Conservation (phyloP, 2,113 vertebrate genomes). For the Jacana jacana region DNA sequence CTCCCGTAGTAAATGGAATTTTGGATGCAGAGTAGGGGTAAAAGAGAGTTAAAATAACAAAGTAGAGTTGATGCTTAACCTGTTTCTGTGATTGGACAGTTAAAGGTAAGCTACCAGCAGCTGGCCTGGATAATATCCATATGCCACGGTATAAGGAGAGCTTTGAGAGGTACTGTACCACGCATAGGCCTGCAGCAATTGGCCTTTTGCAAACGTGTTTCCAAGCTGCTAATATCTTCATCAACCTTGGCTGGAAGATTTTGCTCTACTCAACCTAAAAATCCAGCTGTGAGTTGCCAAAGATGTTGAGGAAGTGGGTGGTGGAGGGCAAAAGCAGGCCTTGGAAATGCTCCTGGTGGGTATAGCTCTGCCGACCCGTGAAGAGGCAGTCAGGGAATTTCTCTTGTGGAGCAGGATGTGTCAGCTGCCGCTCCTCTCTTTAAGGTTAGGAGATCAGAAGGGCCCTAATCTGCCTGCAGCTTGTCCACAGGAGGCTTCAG, state of each 20-base stretch:
- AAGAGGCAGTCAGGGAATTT: not conserved
- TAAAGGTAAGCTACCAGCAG: not conserved
- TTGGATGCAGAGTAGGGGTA: not conserved
- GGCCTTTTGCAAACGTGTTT: not conserved
- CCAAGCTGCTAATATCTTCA: not conserved
- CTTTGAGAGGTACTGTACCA: not conserved
- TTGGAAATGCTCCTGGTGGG: not conserved
- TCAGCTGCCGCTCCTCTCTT: not conserved
- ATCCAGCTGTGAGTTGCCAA: not conserved
- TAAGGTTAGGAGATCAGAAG: not conserved
- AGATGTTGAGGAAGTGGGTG: not conserved
- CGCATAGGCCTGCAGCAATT: not conserved
- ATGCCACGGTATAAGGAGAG: not conserved
- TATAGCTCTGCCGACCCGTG: not conserved
- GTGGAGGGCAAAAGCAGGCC: not conserved
- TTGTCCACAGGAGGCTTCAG: not conserved
- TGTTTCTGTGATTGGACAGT: not conserved
- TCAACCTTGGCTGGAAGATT: not conserved
- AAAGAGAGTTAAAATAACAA: not conserved
- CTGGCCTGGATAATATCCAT: not conserved
- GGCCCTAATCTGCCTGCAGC: not conserved
- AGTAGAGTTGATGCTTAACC: not conserved
- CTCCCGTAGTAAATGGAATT: not conserved
- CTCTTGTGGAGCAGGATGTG: not conserved
- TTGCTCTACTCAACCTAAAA: not conserved